These are phyloP conservation scores for Vimba vimba DNA, from an alignment of 2,113 vertebrate genomes.

Conservation along the genomic window DNA sequence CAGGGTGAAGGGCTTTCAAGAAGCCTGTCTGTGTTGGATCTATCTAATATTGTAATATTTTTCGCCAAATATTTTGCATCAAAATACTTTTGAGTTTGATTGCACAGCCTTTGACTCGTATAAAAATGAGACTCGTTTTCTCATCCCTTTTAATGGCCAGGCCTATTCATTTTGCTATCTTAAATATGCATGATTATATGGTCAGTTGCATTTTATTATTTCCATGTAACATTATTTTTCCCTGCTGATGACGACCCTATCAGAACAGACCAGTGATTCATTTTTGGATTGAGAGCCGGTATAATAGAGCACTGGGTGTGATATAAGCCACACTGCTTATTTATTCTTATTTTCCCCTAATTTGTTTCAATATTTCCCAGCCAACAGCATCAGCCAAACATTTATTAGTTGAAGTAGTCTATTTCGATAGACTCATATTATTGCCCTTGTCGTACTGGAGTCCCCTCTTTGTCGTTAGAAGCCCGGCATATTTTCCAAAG, in stretches of 20 bases:
- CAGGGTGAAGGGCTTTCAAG: background rate
- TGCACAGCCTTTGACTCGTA: background rate
- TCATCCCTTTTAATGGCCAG: background rate
- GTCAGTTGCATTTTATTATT: background rate
- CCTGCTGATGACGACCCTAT: background rate
- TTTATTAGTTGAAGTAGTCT: conserved; percentile 48
- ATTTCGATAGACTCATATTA: conserved; percentile 44
- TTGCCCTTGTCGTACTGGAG: conserved; percentile 43
- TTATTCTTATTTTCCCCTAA: conserved; percentile 25
- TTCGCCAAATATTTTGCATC: background rate
- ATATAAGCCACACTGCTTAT: conserved; percentile 26
- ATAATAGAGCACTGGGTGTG: background rate
- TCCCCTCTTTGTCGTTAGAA: conserved; percentile 57
- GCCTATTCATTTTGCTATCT: background rate
- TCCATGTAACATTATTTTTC: background rate
- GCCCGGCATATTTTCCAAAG: conserved; percentile 70
- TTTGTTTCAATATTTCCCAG: conserved; percentile 46
- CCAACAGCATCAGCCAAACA: conserved; percentile 46
- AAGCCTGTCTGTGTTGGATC: background rate
- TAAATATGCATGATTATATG: conserved; percentile 16
- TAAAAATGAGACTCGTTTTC: background rate
- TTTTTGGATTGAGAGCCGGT: background rate
- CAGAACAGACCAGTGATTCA: conserved; percentile 1
- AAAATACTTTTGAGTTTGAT: background rate
- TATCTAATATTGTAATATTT: background rate